Conservation (phyloP, 2,113 vertebrate species). For the Athene cunicularia region DNA sequence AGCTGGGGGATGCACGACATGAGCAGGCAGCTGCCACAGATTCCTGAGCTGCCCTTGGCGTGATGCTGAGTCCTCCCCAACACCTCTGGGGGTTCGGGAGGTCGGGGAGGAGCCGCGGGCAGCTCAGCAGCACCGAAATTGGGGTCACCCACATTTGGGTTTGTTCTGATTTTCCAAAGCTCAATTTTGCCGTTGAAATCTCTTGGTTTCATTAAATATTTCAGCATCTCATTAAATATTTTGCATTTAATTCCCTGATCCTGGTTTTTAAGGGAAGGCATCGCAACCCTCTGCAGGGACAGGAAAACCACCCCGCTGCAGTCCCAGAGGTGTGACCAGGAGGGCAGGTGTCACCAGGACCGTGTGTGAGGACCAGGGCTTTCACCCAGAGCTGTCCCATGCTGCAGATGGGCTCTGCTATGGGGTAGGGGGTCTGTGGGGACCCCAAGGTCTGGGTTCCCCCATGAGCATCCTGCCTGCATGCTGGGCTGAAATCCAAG, state of each 20-base stretch:
- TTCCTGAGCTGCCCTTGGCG: background rate
- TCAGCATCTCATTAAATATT: background rate
- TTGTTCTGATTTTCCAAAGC: background rate
- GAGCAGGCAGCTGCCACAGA: background rate
- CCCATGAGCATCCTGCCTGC: background rate
- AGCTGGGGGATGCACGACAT: accelerated
- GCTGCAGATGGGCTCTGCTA: accelerated
- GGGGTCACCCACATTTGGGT: background rate
- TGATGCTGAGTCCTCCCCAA: accelerated
- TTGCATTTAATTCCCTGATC: background rate
- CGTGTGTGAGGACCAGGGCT: background rate
- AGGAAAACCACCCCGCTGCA: accelerated
- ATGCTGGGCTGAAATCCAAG: accelerated
- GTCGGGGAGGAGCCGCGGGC: background rate
- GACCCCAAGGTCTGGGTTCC: background rate
- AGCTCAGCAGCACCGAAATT: background rate
- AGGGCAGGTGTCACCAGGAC: background rate
- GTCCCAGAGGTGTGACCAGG: background rate
- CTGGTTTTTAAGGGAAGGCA: background rate
- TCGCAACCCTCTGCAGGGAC: accelerated
- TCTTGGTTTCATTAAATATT: background rate
- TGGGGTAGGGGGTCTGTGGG: background rate
- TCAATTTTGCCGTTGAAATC: background rate
- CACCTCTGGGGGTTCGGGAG: background rate
- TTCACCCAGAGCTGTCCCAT: background rate